Percentiles rank a stretch among this genome's conserved stretches.
Conservation (phyloP, 2,797 vertebrate genomes). For the Melanogrammus aeglefinus region DNA sequence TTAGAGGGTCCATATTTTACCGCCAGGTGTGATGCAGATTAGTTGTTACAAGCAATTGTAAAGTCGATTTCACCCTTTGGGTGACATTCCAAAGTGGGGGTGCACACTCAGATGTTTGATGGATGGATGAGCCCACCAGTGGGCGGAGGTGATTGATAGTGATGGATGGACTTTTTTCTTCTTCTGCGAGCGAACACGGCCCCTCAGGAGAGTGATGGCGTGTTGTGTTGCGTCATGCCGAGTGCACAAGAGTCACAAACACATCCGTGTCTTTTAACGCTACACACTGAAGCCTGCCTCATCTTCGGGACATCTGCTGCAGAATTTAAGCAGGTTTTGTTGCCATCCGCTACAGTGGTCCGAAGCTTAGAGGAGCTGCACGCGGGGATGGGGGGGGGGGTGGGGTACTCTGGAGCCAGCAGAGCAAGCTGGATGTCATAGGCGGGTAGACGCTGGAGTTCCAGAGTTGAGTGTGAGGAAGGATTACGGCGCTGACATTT, state of each 20-base stretch:
- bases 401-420: no score
- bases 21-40: background rate
- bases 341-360: no score
- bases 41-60: background rate
- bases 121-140: no score
- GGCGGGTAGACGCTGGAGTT: slow-evolving; percentile 37
- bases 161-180: no score
- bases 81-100: no score
- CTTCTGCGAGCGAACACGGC: background rate
- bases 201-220: no score
- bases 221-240: no score
- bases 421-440: no score
- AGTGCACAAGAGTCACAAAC: background rate
- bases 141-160: no score
- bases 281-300: background rate
- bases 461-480: slow-evolving; percentile 34
- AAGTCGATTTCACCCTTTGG: background rate
- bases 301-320: background rate
- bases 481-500: slow-evolving; percentile 65
- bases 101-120: no score
- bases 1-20: background rate
- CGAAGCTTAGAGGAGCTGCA: no score
- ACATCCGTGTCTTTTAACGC: background rate
- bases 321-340: background rate
- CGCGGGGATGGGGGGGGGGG: no score